Evolutionary conservation across 2,888 invertebrate species (phyloP), one percentile per base, ranked within the genome.

Genomic region (Euplagia quadripunctaria): DNA sequence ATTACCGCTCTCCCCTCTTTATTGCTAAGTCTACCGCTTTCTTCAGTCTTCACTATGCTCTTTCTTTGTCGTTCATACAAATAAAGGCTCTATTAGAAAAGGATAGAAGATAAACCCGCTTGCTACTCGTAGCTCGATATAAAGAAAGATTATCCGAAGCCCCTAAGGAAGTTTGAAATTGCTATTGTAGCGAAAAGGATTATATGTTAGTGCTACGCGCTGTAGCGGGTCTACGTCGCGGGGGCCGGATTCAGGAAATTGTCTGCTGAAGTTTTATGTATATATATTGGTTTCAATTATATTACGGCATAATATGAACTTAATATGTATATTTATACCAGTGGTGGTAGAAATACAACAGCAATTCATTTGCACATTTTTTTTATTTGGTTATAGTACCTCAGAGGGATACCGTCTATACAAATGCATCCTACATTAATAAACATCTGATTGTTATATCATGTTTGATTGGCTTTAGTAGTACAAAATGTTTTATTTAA

Each of bases 81-180:
- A 74, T 77, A 77, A 75, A 70, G 70, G 70, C 69, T 68, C 80
- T 68, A 90, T 78, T 71, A 77, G 89, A 94, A 82, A 77, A 87
- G 81, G 91, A 93, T 77, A 79, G 82, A 71, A 83, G 78, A 86
- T 85, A 79, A 86, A 90, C 88, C 87, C 85, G 87, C 90, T 91
- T 92, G 88, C 90, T 90, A 89, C 91, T 92, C 91, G 90, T 92
- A 93, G 92, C 92, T 92, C 93, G 94, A 94, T 96, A 96, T 96
- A 96, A 96, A 96, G 96, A 96, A 96, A 96, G 96, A 96, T 96
- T 96, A 96, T 96, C 94, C 94, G 91, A 94, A 95, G 96, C 94
- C 96, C 96, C 96, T 94, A 95, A 96, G 96, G 96, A 96, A 96
- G 96, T 96, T 96, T 94, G 96, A 95, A 96, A 96, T 96, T 96